Conservation (phyloP, 2,113 vertebrate species). For the Notarius lentiginosus region DNA sequence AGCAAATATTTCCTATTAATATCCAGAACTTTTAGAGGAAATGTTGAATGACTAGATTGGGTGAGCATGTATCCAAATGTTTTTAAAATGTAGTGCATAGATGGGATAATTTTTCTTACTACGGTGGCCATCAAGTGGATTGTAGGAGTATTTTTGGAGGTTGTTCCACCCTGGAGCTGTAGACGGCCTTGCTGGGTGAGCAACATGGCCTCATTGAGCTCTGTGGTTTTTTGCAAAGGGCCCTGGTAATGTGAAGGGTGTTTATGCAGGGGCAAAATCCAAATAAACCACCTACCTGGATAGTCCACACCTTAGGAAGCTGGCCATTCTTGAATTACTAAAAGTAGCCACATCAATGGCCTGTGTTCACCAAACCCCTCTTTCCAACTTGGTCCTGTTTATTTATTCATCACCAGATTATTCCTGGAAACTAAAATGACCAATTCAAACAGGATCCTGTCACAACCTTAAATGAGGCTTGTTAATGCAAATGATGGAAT, state of each 20-base stretch:
- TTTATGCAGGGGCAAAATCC: constrained; percentile 11
- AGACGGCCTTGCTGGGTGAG: background rate
- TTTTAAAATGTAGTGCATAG: background rate
- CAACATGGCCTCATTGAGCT: background rate
- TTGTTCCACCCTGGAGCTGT: background rate
- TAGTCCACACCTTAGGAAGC: constrained; percentile 15
- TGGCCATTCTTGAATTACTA: background rate
- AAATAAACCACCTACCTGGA: constrained; percentile 45
- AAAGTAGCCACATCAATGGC: constrained; percentile 31
- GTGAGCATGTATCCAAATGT: background rate
- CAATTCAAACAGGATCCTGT: constrained; percentile 49
- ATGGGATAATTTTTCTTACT: background rate
- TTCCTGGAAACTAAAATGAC: constrained; percentile 49
- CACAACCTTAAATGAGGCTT: constrained; percentile 31
- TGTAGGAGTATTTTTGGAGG: background rate
- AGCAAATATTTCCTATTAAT: background rate
- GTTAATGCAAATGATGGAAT: constrained; percentile 49
- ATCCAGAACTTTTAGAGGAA: constrained; percentile 16
- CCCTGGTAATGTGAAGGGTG: background rate
- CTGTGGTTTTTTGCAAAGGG: constrained; percentile 58
- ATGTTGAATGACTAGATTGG: too few relatives aligned
- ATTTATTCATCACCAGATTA: constrained; percentile 39
- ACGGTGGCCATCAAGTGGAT: background rate
- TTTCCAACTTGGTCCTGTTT: constrained; percentile 37
- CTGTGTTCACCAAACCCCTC: constrained; percentile 16